Conservation (phyloP, 2,888 invertebrate species). For the Nomada hirtipes region DNA sequence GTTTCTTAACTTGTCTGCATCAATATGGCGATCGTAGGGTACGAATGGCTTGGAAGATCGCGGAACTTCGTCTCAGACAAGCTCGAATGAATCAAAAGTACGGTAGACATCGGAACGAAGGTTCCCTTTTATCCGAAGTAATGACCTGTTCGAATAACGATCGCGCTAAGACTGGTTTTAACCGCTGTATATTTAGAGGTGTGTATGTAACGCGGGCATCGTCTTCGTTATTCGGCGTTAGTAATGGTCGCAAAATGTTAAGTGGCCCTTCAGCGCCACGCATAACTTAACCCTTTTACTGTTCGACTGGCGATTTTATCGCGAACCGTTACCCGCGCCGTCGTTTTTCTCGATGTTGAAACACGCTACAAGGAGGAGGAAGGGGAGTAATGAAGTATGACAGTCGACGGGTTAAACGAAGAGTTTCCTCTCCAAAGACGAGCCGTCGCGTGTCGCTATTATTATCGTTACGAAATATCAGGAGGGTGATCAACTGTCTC, state of each 20-base stretch:
- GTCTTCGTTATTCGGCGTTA: constrained; percentile 36
- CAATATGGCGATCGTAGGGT: not conserved
- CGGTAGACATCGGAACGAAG: too few relatives aligned
- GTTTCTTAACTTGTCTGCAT: not conserved
- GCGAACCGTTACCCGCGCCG: not conserved
- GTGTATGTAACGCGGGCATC: constrained; percentile 37
- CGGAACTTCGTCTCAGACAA: too few relatives aligned
- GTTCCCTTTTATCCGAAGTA: too few relatives aligned
- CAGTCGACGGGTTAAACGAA: not conserved
- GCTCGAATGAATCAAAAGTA: too few relatives aligned
- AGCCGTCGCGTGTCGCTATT: not conserved
- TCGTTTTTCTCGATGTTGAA: not conserved
- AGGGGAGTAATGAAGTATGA: not conserved
- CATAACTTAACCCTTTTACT: not conserved
- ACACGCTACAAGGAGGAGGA: not conserved
- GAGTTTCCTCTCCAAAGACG: constrained; percentile 1
- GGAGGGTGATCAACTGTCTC: constrained; percentile 39
- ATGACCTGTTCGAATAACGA: constrained; percentile 23
- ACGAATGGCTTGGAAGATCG: too few relatives aligned
- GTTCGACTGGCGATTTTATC: not conserved
- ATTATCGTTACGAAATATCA: not conserved
- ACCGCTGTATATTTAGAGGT: constrained; percentile 41
- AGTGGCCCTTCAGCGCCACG: not conserved
- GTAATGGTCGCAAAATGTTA: not conserved
- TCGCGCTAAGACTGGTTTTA: constrained; percentile 57